phyloP scores from a whole-genome alignment of 2,113 vertebrate species.

The Oplegnathus fasciatus region DNA sequence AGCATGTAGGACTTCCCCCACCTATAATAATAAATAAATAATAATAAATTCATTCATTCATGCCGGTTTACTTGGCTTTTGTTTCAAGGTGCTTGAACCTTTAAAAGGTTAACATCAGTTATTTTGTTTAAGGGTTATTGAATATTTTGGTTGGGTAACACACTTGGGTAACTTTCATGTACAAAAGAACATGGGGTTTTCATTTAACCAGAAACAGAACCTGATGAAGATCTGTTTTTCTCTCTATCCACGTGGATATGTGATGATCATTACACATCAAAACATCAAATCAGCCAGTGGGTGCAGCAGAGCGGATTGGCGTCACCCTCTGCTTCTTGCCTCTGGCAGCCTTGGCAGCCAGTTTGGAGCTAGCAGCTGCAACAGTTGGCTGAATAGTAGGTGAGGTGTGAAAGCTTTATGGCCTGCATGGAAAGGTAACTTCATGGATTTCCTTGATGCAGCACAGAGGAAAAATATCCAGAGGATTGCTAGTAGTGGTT shows the following conservation, averaged over 20 bases:
- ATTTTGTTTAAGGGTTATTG: too few relatives aligned
- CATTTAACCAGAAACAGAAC: background rate
- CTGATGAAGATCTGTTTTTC: constrained; percentile 9
- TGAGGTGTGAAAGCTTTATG: constrained; percentile 30
- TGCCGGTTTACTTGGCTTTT: too few relatives aligned
- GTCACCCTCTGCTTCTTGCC: constrained; percentile 20
- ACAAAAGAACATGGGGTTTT: constrained; percentile 6
- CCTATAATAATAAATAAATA: too few relatives aligned
- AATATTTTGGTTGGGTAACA: too few relatives aligned
- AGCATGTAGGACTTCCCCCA: too few relatives aligned
- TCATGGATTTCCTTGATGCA: constrained; percentile 27
- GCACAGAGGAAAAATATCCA: constrained; percentile 19
- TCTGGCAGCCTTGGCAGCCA: constrained; percentile 4
- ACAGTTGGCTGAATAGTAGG: constrained; percentile 28
- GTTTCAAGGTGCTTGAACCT: too few relatives aligned
- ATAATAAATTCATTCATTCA: too few relatives aligned
- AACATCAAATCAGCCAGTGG: background rate
- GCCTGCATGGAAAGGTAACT: constrained; percentile 24
- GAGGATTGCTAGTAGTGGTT: constrained; percentile 19
- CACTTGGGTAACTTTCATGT: too few relatives aligned
- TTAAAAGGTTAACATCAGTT: too few relatives aligned
- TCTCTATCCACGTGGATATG: background rate
- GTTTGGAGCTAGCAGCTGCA: constrained; percentile 13
- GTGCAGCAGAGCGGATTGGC: background rate
- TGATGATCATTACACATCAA: constrained; percentile 7